These are phyloP conservation scores for Echinarachnius parma DNA, from an alignment of 53 echinoderm and acorn worm species.

Conservation along the genomic window DNA sequence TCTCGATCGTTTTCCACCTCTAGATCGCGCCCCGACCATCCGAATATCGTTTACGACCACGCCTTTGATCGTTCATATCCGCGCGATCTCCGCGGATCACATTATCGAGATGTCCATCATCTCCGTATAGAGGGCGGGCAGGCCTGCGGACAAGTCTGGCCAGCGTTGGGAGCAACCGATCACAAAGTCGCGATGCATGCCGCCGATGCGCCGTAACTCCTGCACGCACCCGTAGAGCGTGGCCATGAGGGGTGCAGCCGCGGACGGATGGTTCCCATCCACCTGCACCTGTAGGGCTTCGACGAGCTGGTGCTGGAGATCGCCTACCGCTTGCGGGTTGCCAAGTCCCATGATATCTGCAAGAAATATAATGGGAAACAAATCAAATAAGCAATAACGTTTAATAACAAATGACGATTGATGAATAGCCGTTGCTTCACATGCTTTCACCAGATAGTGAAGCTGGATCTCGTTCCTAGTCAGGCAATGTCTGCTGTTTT, in stretches of 20 bases:
- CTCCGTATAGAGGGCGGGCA: constrained; percentile 93
- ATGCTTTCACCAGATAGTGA: no score
- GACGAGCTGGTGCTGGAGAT: constrained; percentile 83
- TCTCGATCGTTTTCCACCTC: neutral
- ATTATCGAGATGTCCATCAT: constrained; percentile 96
- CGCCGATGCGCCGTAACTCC: constrained; percentile 76
- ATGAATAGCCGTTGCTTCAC: no score
- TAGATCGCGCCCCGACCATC: neutral
- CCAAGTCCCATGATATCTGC: constrained; percentile 89
- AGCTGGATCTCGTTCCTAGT: no score
- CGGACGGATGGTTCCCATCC: constrained; percentile 89
- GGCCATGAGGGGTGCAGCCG: constrained; percentile 78
- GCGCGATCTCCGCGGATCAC: constrained; percentile 15
- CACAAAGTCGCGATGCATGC: constrained; percentile 95
- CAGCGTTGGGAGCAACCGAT: constrained; percentile 82
- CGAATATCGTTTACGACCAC: neutral
- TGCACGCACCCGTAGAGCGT: constrained; percentile 81
- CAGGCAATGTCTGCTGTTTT: no score
- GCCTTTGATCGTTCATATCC: neutral
- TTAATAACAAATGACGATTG: no score
- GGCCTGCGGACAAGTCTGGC: constrained; percentile 83
- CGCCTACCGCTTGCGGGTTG: constrained; percentile 76
- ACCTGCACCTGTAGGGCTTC: constrained; percentile 93
- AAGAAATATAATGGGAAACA: no score
- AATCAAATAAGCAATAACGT: no score